phyloP scores from a whole-genome alignment of 2,113 vertebrate genomes.

The Nothocercus julius region DNA sequence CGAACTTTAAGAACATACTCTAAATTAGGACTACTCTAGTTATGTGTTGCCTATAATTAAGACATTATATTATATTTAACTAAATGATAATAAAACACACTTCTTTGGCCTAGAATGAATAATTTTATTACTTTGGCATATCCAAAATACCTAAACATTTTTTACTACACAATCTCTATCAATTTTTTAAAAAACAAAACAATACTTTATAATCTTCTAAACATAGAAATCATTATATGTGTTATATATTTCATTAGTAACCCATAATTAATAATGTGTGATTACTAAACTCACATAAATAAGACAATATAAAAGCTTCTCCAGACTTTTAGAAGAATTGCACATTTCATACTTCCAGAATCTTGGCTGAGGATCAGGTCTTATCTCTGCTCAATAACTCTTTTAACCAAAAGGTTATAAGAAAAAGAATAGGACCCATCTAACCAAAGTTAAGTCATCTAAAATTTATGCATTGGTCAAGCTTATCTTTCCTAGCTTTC shows the following conservation, averaged over 20 bases:
- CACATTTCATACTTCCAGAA: background rate
- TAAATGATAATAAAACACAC: background rate
- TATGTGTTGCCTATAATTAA: background rate
- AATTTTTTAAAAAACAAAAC: background rate
- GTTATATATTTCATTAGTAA: background rate
- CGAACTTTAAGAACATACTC: background rate
- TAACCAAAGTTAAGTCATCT: background rate
- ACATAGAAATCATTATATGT: background rate
- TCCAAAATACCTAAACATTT: background rate
- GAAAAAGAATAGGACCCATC: background rate
- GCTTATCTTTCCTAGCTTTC: background rate
- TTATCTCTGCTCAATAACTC: background rate
- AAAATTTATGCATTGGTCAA: background rate
- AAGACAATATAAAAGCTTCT: background rate
- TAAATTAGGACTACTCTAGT: background rate
- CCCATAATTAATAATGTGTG: background rate
- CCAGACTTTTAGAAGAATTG: background rate
- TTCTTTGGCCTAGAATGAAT: background rate
- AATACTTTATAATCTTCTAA: background rate
- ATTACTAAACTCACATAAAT: background rate
- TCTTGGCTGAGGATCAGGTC: background rate
- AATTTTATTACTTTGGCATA: background rate
- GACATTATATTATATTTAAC: background rate
- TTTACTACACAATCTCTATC: background rate
- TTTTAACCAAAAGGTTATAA: background rate